Evolutionary conservation across 1,140 invertebrate species (phyloP).

Genomic region (Zaprionus ghesquierei): DNA sequence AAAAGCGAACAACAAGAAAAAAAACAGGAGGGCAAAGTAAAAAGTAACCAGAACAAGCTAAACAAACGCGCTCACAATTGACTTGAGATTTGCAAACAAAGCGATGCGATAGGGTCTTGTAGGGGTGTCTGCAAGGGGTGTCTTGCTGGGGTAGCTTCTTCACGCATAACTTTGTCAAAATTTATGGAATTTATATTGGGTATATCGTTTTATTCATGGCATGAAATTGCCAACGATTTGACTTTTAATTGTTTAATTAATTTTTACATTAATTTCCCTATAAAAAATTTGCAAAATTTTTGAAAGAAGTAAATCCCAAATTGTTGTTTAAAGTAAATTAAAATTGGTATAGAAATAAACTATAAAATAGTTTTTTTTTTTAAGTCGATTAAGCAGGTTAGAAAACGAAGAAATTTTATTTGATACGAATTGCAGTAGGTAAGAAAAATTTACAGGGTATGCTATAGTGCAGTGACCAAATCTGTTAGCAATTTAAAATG

Average conservation of each 20-base stretch:
- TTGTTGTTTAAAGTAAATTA: too few relatives aligned
- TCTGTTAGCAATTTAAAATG: not conserved
- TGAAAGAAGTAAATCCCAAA: too few relatives aligned
- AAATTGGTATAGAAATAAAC: too few relatives aligned
- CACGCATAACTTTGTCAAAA: not conserved
- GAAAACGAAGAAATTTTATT: too few relatives aligned
- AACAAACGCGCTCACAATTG: conserved; percentile 6
- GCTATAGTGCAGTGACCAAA: not conserved
- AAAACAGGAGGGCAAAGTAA: not conserved
- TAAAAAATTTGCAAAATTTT: too few relatives aligned
- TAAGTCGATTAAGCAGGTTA: too few relatives aligned
- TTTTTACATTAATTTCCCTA: too few relatives aligned
- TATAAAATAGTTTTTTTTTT: too few relatives aligned
- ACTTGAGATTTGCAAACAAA: not conserved
- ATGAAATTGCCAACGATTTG: too few relatives aligned
- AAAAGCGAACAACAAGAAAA: conserved; percentile 39
- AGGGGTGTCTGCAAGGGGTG: too few relatives aligned
- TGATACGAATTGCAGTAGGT: too few relatives aligned
- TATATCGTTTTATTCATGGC: not conserved
- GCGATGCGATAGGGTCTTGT: not conserved
- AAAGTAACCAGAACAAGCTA: conserved; percentile 1
- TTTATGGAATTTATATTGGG: not conserved
- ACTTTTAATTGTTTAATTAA: too few relatives aligned
- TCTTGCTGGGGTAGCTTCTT: not conserved
- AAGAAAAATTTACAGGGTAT: not conserved